Base-by-base conservation (phyloP, 2,888 invertebrate species). In the Pachycephus smyrnensis region DNA sequence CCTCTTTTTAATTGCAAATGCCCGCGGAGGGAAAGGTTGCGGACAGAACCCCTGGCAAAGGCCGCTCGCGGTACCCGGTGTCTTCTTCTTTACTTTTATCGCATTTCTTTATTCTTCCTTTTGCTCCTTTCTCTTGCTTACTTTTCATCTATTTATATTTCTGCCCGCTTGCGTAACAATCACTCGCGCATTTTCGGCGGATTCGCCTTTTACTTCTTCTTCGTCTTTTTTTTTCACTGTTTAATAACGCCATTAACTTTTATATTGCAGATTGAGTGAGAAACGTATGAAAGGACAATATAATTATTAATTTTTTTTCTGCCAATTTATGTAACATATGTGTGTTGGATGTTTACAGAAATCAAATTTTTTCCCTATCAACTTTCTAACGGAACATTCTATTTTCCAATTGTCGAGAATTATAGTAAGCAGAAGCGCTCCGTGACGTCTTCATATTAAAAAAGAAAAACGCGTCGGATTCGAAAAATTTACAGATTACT, bases 1-100 rank as follows among this genome's bases (percentile, higher is more conserved):
- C 84, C 88, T 85, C 86, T 88, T 89, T 91, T 91, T 90, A 90
- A 91, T 91, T 91, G 89, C 88, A 89, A 89, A 90, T 88, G 88
- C 89, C 87, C 84, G 81, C 82, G 81, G 84, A 86, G 85, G 85
- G 84, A 83, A 86, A 55, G 55, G 55, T 23, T 55, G 55, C 55
- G 23, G 0, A 6, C 9, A 23, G 55, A 55, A 55, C 55, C 55
- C 55, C 55, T 55, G 23, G 55, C 55, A 23, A 55, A 55, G 55
- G 1, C 12, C 30, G 69, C 32, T 32, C 69, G 30, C 11, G 69
- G 33, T 32, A 31, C 71, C 23, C 71, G 31, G 32, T 33, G 32
- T 71, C 71, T 71, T 33, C 32, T 15, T 32, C 71, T 33, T 33
- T 15, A 31, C 30, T 69, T 69, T 32, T 33, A 31, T 33, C 71